Base-by-base conservation (phyloP, 1,140 invertebrate species). In the Magallana ariakensis region DNA sequence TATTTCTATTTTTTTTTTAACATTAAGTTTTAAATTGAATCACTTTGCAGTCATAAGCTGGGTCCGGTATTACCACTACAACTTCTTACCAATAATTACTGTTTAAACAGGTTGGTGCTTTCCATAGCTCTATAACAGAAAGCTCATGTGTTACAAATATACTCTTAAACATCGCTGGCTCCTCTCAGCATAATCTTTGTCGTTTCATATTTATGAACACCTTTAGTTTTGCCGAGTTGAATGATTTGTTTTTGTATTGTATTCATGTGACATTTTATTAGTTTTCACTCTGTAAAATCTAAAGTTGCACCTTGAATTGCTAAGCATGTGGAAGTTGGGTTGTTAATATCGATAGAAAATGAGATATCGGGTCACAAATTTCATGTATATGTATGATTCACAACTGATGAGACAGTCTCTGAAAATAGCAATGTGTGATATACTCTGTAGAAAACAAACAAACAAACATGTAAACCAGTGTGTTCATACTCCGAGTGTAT, bases 91-190 rank as follows among this genome's bases (percentile, higher is more conserved):
- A 19, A 70, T 10, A 11, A 70, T 70, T 70, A 26, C 66, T 75
- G 33, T 75, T 26, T 75, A 7, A 26, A 75, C 66, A 75, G 66
- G 66, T 33, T 26, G 66, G 66, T 75, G 66, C 66, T 75, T 75
- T 19, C 22, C 11, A 75, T 75, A 70, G 33, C 33, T 46, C 33
- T 46, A 2, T 46, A 46, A 46, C 33, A 46, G 33, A 46, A 46
- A 46, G 5, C 33, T 5, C 33, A 46, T 46, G 33, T 46, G 33
- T 46, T 46, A 46, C 3, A 46, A 46, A 46, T 60, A 13, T 60
- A 60, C 13, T 22, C 19, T 26, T 19, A 10, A 26, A 75, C 66
- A 75, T 33, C 26, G 19, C 22, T 22, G 7, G 66, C 19, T 22
- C 33, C 33, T 19, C 22, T 26, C 33, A 19, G 66, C 22, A 46